phyloP scores from a whole-genome alignment of 2,113 vertebrate genomes.

The Plecturocebus donacophilus region DNA sequence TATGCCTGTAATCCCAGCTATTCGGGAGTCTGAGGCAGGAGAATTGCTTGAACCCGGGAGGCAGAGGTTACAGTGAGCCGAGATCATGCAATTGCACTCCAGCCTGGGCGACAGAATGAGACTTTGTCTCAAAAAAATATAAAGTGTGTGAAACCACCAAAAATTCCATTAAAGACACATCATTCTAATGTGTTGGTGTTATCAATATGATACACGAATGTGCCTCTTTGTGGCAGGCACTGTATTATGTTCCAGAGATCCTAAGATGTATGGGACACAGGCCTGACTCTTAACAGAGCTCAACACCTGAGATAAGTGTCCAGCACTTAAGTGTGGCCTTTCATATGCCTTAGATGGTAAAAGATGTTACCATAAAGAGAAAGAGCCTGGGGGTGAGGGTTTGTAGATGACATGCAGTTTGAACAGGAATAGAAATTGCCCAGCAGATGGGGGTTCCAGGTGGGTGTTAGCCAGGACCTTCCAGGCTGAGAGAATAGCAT shows the following conservation, averaged over 20 bases:
- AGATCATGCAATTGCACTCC: too few relatives aligned
- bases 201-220: not conserved
- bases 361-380: conserved; percentile 21
- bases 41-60: too few relatives aligned
- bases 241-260: conserved; percentile 8
- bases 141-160: not conserved
- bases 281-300: not conserved
- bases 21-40: too few relatives aligned
- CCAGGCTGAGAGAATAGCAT: not conserved
- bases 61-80: too few relatives aligned
- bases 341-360: not conserved
- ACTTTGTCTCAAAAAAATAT: not conserved
- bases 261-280: not conserved
- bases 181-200: not conserved
- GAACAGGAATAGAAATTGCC: conserved; percentile 41
- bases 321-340: not conserved
- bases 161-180: not conserved
- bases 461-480: not conserved
- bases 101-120: too few relatives aligned
- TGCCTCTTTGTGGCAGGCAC: not conserved
- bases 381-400: not conserved
- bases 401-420: not conserved
- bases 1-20: too few relatives aligned
- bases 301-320: not conserved
- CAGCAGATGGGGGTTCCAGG: not conserved